phyloP scores from a whole-genome alignment of 2,888 invertebrate genomes.

The Drosophila kuntzei region DNA sequence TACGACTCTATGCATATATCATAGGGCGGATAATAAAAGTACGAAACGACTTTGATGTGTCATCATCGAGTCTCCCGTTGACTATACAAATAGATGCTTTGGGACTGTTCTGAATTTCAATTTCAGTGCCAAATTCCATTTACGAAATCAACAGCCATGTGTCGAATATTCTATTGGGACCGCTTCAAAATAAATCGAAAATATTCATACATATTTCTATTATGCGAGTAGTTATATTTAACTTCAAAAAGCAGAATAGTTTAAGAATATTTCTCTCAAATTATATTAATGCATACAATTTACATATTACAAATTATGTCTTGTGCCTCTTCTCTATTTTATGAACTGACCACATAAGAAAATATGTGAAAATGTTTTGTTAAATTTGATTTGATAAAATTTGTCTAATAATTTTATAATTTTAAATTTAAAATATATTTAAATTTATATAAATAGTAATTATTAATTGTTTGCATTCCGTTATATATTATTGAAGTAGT shows the following conservation, averaged over 20 bases:
- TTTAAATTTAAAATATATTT: no score
- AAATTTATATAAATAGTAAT: no score
- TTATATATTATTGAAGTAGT: no score
- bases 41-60: slow-evolving; percentile 37
- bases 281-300: no score
- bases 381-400: no score
- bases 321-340: no score
- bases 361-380: no score
- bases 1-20: slow-evolving; percentile 36
- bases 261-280: neutral
- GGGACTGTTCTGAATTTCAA: slow-evolving; percentile 14
- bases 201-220: neutral
- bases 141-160: neutral
- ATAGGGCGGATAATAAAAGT: slow-evolving; percentile 37
- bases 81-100: slow-evolving; percentile 16
- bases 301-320: no score
- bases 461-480: no score
- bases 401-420: neutral
- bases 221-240: neutral
- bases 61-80: slow-evolving; percentile 22
- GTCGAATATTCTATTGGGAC: neutral
- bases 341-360: no score
- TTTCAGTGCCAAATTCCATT: slow-evolving; percentile 8
- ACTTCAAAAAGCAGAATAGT: neutral
- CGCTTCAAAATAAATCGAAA: neutral